These are phyloP conservation scores for Lissocephala sabroskyi DNA, from an alignment of 2,888 invertebrate genomes.

Conservation along the genomic window DNA sequence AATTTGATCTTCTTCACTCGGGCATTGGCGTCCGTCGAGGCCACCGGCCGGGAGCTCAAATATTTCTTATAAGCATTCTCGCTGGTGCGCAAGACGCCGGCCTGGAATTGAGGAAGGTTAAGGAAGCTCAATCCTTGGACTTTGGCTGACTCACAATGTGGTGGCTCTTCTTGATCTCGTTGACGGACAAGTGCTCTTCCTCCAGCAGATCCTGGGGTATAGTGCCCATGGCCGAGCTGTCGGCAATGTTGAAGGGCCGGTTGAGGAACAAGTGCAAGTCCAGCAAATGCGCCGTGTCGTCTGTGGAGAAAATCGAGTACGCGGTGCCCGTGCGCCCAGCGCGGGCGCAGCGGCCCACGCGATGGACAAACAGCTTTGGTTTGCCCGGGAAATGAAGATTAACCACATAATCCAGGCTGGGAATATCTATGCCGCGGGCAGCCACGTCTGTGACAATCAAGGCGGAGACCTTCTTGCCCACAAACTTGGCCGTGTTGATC, in stretches of 20 bases:
- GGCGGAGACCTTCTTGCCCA: constrained; percentile 84
- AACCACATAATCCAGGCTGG: constrained; percentile 94
- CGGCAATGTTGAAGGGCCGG: constrained; percentile 75
- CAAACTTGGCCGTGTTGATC: constrained; percentile 93
- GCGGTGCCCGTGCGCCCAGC: constrained; percentile 95
- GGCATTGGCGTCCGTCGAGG: constrained; percentile 91
- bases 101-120: constrained; percentile 73
- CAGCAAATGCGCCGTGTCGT: constrained; percentile 93
- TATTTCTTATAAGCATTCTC: constrained; percentile 95
- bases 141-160: constrained; percentile 78
- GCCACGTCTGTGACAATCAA: constrained; percentile 98
- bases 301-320: constrained; percentile 89
- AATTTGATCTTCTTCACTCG: constrained; percentile 86
- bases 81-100: constrained; percentile 80
- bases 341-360: constrained; percentile 97
- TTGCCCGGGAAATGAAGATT: constrained; percentile 98
- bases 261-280: constrained; percentile 96
- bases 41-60: constrained; percentile 86
- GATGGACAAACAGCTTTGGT: constrained; percentile 96
- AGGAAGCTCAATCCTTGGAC: neutral
- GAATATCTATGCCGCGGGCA: constrained; percentile 97
- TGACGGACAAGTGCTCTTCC: constrained; percentile 84
- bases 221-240: constrained; percentile 75
- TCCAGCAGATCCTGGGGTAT: constrained; percentile 88
- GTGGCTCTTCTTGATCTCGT: constrained; percentile 81